A percentile compares a stretch with the other conserved stretches of the same genome.
Conservation (phyloP, 1,140 invertebrate species). For the Ladona fulva region DNA sequence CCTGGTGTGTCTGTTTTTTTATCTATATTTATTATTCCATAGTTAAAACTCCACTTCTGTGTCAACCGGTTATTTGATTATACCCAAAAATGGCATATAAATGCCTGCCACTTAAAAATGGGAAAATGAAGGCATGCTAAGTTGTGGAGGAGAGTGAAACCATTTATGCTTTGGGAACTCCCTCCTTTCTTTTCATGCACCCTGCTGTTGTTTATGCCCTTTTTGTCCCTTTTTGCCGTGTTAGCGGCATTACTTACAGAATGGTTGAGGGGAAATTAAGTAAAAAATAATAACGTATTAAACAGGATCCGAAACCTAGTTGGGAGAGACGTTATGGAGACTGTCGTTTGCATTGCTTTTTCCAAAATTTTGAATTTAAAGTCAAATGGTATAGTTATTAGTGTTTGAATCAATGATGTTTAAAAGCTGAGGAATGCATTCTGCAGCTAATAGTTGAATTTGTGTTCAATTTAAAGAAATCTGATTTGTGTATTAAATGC, state of each 20-base stretch:
- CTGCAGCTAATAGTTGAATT: constrained; percentile 8
- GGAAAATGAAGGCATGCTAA: not conserved
- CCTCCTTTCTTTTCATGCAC: not conserved
- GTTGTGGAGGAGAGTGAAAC: not conserved
- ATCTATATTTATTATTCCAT: constrained; percentile 5
- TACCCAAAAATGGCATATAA: not conserved
- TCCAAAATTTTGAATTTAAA: constrained; percentile 10
- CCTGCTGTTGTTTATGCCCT: constrained; percentile 6
- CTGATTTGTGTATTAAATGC: not conserved
- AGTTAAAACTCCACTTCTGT: not conserved
- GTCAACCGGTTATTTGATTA: not conserved
- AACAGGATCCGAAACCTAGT: not conserved
- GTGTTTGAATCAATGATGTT: constrained; percentile 10
- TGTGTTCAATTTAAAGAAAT: constrained; percentile 3
- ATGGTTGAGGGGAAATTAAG: constrained; percentile 4
- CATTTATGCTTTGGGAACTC: not conserved
- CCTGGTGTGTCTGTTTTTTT: not conserved
- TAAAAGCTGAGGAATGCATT: not conserved
- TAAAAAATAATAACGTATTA: not conserved
- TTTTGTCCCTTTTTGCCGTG: not conserved
- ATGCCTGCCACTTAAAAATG: not conserved
- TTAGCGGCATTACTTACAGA: not conserved
- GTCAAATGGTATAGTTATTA: constrained; percentile 10
- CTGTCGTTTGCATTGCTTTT: constrained; percentile 5
- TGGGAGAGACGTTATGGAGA: not conserved